Evolutionary conservation across 53 echinoderm and acorn worm species (phyloP).

Genomic region (Actinopyga echinites): DNA sequence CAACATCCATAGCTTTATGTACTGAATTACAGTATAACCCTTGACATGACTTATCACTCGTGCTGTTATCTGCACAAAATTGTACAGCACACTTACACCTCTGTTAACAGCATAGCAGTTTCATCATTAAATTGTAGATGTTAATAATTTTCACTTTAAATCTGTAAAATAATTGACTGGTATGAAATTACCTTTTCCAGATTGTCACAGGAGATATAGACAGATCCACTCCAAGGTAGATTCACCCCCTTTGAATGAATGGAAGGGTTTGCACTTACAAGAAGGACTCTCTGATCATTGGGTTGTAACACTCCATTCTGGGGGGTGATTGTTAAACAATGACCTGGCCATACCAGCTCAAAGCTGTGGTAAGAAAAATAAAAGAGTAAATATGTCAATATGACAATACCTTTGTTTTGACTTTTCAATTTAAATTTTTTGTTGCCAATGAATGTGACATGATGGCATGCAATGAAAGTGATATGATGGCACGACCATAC

Average conservation of each 20-base stretch:
- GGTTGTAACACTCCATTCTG: conserved; percentile 70
- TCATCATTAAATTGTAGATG: too few relatives aligned
- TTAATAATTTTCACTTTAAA: too few relatives aligned
- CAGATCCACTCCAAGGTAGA: conserved; percentile 77
- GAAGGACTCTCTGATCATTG: conserved; percentile 46
- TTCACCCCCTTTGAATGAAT: conserved; percentile 70
- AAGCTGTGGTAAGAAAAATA: conserved; percentile 50
- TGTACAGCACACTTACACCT: background rate
- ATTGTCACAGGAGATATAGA: conserved; percentile 69
- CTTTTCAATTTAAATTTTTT: too few relatives aligned
- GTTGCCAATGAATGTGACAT: too few relatives aligned
- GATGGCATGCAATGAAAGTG: too few relatives aligned
- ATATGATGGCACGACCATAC: too few relatives aligned
- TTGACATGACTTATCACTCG: background rate
- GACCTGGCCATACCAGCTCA: conserved; percentile 72
- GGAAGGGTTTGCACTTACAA: conserved; percentile 75
- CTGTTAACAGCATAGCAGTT: too few relatives aligned
- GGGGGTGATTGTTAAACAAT: conserved; percentile 74
- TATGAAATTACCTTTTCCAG: conserved; percentile 51
- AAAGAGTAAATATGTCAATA: background rate
- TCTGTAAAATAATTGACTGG: too few relatives aligned
- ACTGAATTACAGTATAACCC: background rate
- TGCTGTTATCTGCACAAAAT: background rate
- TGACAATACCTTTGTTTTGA: background rate
- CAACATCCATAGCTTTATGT: too few relatives aligned